Evolutionary conservation across 2,888 invertebrate genomes (phyloP), one percentile per base, ranked within the genome.

Genomic region (Nasonia oneida): DNA sequence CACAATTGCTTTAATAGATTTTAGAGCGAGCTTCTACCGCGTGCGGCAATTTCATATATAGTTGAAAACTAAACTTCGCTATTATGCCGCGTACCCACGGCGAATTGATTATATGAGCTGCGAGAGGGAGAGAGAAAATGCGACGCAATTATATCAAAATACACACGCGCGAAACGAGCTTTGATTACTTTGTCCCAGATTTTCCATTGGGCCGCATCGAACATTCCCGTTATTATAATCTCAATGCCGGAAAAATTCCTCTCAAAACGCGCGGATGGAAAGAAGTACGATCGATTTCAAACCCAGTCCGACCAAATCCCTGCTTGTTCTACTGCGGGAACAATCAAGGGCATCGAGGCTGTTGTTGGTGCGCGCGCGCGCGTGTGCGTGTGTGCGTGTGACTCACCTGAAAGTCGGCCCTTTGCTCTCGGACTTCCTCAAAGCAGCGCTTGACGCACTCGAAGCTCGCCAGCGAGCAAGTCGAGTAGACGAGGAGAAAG

Each of bases 401-500:
- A 23, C 77, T 86, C 42, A 95, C 95, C 94, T 95, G 95, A 90
- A 95, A 96, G 93, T 97, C 97, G 2, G 96, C 95, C 81, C 97
- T 94, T 91, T 97, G 96, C 90, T 98, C 97, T 88, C 96, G 95
- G 87, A 98, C 97, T 94, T 98, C 97, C 92, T 97, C 96, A 91
- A 97, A 96, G 91, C 96, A 96, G 89, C 96, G 95, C 91, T 96
- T 96, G 87, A 97, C 95, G 91, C 95, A 95, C 88, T 95, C 95
- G 91, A 97, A 97, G 84, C 96, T 97, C 78, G 96, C 95, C 85
- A 95, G 95, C 80, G 97, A 96, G 78, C 97, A 97, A 74, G 97
- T 95, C 79, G 97, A 96, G 93, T 98, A 98, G 33, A 98, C 98
- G 86, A 98, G 94, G 83, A 98, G 95, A 92, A 98, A 98, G 82